Base-by-base conservation (phyloP, 1,140 invertebrate genomes). In the Drosophila athabasca region DNA sequence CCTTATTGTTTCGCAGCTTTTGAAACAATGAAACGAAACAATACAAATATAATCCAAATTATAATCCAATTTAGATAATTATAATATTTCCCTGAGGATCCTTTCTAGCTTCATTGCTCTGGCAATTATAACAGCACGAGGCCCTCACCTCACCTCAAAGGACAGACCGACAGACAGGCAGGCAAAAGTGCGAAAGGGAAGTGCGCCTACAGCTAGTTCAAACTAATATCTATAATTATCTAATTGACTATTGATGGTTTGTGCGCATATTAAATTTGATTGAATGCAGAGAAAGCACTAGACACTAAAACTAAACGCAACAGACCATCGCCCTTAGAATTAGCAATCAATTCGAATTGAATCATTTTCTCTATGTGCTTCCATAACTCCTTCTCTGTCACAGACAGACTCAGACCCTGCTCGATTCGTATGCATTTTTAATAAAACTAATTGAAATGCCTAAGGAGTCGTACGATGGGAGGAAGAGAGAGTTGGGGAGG, bases 391-490 rank as follows among this genome's bases (percentile, higher is more conserved):
- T 71, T 51, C 39, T 50, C 15, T 39, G 26, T 26, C 68, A 13
- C 35, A 39, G 35, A 39, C 35, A 39, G 3, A 39, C 35, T 11
- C 35, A 13, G 35, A 11, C 35, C 35, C 35, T 11, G 35, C 35
- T 13, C 48, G 69, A 75, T 52, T 48, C 52, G 6, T 22, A 68
- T 82, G 66, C 51, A 88, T 87, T 88, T 87, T 78, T 87, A 87
- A 87, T 87, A 88, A 82, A 78, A 87, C 74, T 85, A 85, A 85
- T 85, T 87, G 82, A 78, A 82, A 82, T 62, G 65, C 51, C 71
- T 61, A 35, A 45, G 44, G 58, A 49, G 19, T n/a, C 44, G 41
- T 26, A 26, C 24, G 24, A 5, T 26, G 24, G 24, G 5, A 26
- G 24, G 24, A 5, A 19, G 17, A 19, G 17, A 19, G 17, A 26